These are phyloP conservation scores for Ophioderma brevispina DNA, from an alignment of 35 echinoderm and acorn worm species.

Conservation along the genomic window DNA sequence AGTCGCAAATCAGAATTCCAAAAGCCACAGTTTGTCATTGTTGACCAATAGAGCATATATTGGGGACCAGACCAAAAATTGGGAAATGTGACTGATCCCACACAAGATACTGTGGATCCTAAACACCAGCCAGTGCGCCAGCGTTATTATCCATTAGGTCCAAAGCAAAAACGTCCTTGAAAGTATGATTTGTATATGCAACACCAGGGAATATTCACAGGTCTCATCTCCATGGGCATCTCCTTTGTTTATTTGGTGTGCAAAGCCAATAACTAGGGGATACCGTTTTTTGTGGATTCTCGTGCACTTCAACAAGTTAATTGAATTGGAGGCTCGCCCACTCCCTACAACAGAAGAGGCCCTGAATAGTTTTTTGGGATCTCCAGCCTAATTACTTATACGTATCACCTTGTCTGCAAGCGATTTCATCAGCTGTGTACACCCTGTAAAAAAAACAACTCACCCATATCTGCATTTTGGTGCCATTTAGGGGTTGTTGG, in stretches of 20 bases:
- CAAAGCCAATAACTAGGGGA: conserved; percentile 10
- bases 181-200: conserved; percentile 25
- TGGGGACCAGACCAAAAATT: neutral
- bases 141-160: too few relatives aligned
- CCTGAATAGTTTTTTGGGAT: conserved; percentile 26
- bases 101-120: conserved; percentile 13
- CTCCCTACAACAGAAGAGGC: conserved; percentile 20
- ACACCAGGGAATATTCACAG: conserved; percentile 13
- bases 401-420: too few relatives aligned
- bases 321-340: neutral
- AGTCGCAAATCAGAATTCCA: neutral
- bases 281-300: neutral
- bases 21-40: neutral
- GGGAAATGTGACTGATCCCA: conserved; percentile 28
- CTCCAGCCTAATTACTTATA: conserved; percentile 27
- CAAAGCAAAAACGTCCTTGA: conserved; percentile 24
- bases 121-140: conserved; percentile 8
- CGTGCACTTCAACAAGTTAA: neutral
- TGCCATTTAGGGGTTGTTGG: too few relatives aligned
- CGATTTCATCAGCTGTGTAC: too few relatives aligned
- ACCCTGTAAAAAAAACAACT: too few relatives aligned
- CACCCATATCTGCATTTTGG: too few relatives aligned
- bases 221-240: conserved; percentile 21
- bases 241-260: conserved; percentile 3
- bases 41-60: neutral